Base-by-base conservation (phyloP, 2,888 invertebrate species). In the Carterocephalus palaemon region DNA sequence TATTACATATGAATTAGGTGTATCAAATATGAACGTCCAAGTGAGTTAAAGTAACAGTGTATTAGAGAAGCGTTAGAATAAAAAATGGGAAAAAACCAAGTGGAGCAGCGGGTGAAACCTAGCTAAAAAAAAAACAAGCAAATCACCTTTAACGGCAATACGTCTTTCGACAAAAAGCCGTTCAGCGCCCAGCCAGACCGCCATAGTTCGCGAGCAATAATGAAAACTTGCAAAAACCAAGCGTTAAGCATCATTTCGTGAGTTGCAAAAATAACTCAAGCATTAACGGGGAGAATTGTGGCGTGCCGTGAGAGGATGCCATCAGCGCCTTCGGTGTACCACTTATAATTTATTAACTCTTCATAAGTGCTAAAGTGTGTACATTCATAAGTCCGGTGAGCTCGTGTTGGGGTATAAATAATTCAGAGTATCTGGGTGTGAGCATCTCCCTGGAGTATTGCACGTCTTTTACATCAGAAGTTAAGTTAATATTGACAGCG, bases 311-410 rank as follows among this genome's bases (percentile, higher is more conserved):
- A 72, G 74, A 67, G 57, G 55, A 54, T 54, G 55, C 72, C 79
- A 80, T 82, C 73, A 71, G 53, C 49, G 22, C 36, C 46, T 52
- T 41, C 23, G 31, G 40, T 40, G 7, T 23, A 24, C 42, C 34
- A 43, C 51, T 52, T 66, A 75, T 86, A 79, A 83, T 85, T 84
- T 86, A 85, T 85, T 82, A 83, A 82, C 76, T 70, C 74, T 64
- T 74, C 76, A 82, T 81, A 82, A 84, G 84, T 83, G 84, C 80
- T 80, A 74, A 83, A 83, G 79, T 84, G 79, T 83, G 84, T 85
- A 64, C 62, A 63, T 60, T 64, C 72, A 75, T 80, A 77, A 78
- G 81, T 76, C 82, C 78, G 66, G 62, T 48, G 62, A 62, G 67
- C 70, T 74, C 75, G 67, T 67, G 71, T 69, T 53, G 58, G 56